These are phyloP conservation scores for Drosophila bocki DNA, from an alignment of 1,140 invertebrate genomes.

Conservation along the genomic window DNA sequence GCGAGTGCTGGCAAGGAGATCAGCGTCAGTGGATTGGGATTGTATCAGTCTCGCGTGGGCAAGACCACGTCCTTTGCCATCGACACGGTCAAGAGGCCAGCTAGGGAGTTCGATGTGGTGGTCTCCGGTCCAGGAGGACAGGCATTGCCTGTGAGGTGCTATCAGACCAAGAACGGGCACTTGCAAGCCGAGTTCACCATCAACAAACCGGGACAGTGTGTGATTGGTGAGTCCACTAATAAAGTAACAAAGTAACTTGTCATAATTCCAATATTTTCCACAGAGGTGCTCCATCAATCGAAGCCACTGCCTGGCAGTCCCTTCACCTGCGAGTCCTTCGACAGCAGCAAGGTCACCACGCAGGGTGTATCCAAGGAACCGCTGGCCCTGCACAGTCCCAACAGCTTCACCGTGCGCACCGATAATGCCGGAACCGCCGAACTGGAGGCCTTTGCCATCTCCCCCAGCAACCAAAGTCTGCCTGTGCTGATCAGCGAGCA, in stretches of 20 bases:
- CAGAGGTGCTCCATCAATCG: slow-evolving; percentile 95
- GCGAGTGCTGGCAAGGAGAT: slow-evolving; percentile 89
- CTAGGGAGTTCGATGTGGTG: slow-evolving; percentile 96
- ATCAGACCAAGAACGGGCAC: slow-evolving; percentile 97
- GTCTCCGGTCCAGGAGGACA: slow-evolving; percentile 95
- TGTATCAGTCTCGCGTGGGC: slow-evolving; percentile 93
- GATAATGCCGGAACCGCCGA: slow-evolving; percentile 95
- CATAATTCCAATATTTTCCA: background rate
- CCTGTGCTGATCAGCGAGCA: slow-evolving; percentile 92
- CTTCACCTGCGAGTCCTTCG: slow-evolving; percentile 97
- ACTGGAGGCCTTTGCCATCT: slow-evolving; percentile 94
- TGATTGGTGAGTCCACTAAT: slow-evolving; percentile 86
- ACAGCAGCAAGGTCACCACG: slow-evolving; percentile 91
- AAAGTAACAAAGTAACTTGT: background rate
- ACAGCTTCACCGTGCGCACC: slow-evolving; percentile 95
- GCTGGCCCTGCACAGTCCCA: slow-evolving; percentile 93
- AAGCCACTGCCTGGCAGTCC: slow-evolving; percentile 97
- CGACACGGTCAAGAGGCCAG: slow-evolving; percentile 93
- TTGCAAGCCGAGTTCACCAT: slow-evolving; percentile 96
- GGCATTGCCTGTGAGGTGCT: slow-evolving; percentile 96
- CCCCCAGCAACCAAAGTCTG: slow-evolving; percentile 94
- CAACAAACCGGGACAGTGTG: slow-evolving; percentile 89
- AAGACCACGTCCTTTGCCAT: slow-evolving; percentile 95
- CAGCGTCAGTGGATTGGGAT: slow-evolving; percentile 88
- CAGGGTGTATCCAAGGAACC: slow-evolving; percentile 91